Evolutionary conservation across 1,140 invertebrate species (phyloP).

Genomic region (Trissolcus basalis): DNA sequence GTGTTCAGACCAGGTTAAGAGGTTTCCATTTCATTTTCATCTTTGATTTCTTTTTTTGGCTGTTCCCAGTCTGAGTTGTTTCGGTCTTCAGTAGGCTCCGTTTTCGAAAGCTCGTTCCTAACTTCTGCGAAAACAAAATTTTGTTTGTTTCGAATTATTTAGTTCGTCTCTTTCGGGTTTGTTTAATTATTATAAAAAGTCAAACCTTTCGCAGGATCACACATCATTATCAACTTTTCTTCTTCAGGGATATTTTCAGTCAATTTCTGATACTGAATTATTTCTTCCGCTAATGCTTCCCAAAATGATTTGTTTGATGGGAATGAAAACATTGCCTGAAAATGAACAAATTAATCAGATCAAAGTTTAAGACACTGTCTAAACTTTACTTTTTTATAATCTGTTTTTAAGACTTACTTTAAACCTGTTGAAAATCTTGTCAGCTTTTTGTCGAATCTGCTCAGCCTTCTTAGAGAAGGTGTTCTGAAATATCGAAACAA

Average conservation of each 20-base stretch:
- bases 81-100: no score
- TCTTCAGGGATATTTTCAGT: slow-evolving; percentile 78
- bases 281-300: slow-evolving; percentile 78
- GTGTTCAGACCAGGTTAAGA: no score
- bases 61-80: no score
- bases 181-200: no score
- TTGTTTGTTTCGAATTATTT: no score
- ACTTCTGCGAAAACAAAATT: no score
- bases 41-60: no score
- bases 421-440: slow-evolving; percentile 80
- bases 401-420: slow-evolving; percentile 72
- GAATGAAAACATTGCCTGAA: slow-evolving; percentile 75
- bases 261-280: slow-evolving; percentile 77
- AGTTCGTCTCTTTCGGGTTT: no score
- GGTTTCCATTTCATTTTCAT: no score
- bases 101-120: no score
- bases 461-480: slow-evolving; percentile 81
- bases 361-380: no score
- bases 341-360: slow-evolving; percentile 36
- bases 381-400: slow-evolving; percentile 1
- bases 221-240: slow-evolving; percentile 67
- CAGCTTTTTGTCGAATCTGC: slow-evolving; percentile 81
- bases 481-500: slow-evolving; percentile 54
- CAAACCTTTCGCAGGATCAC: no score
- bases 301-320: slow-evolving; percentile 77